Conservation (phyloP, 2,888 invertebrate genomes). For the Seladonia tumulorum region DNA sequence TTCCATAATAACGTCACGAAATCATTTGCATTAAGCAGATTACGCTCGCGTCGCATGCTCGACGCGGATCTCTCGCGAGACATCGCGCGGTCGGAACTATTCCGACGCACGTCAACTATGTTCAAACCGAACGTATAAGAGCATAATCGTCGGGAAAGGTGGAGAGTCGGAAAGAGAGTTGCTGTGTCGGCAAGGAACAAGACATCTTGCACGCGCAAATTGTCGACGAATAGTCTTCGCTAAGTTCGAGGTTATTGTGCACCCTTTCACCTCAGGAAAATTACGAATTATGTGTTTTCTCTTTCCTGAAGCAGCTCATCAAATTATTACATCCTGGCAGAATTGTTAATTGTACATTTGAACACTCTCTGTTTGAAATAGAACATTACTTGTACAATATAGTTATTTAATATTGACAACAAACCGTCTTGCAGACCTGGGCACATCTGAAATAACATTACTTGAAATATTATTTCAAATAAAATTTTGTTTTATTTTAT, state of each 20-base stretch:
- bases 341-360: too few relatives aligned
- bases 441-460: too few relatives aligned
- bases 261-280: neutral
- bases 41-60: conserved; percentile 24
- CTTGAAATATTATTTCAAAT: too few relatives aligned
- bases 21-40: conserved; percentile 45
- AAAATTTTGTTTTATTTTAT: too few relatives aligned
- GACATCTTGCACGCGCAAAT: conserved; percentile 35
- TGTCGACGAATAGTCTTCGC: conserved; percentile 32
- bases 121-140: conserved; percentile 10
- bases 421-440: too few relatives aligned
- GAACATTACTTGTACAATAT: too few relatives aligned
- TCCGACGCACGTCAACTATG: conserved; percentile 5
- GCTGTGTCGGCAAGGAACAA: conserved; percentile 21
- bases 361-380: too few relatives aligned
- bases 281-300: too few relatives aligned
- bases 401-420: too few relatives aligned
- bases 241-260: neutral
- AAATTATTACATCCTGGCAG: too few relatives aligned
- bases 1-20: conserved; percentile 39
- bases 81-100: neutral
- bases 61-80: conserved; percentile 17
- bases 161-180: conserved; percentile 18
- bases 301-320: too few relatives aligned
- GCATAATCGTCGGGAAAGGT: neutral